Evolutionary conservation across 2,888 invertebrate species (phyloP), one percentile per base, ranked within the genome.

Genomic region (Norana najaformis): DNA sequence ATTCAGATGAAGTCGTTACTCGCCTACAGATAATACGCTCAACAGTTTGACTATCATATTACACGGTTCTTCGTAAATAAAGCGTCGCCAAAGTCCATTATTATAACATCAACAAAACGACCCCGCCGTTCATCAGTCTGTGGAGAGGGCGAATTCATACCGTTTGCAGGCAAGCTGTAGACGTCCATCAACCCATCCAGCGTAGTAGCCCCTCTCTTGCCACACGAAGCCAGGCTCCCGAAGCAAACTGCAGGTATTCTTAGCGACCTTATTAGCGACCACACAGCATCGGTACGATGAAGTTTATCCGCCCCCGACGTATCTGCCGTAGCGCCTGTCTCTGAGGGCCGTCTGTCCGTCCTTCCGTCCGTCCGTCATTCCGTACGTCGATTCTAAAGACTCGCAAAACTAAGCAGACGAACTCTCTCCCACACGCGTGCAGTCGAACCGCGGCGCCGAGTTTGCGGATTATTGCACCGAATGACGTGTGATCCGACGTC

Each of bases 401-500:
- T 69, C 69, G 69, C 69, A 69, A 69, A 69, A 69, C 69, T 69
- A 69, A 69, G 69, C 69, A 69, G 69, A 69, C 69, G 69, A 69
- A 69, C 69, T 69, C 69, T 69, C 69, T 69, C 69, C 69, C 69
- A 69, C 69, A n/a, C 69, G 69, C 69, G 30, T 16, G n/a, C 69
- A 8, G 69, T 69, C 69, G 69, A 69, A 69, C 69, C n/a, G n/a
- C 69, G 69, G 69, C 69, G 69, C 69, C 69, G n/a, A 11, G 69
- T 69, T n/a, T 69, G 11, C 30, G 69, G 69, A 69, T 8, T 69
- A 69, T n/a, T n/a, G 69, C 69, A 69, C 69, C n/a, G 69, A n/a
- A 69, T n/a, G 30, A 1, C 69, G 69, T 69, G n/a, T 8, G n/a
- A 69, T 69, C 47, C 47, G 23, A 47, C 1, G 47, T 23, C 20